Base-by-base conservation (phyloP, 2,888 invertebrate species). In the Cephus runcator region DNA sequence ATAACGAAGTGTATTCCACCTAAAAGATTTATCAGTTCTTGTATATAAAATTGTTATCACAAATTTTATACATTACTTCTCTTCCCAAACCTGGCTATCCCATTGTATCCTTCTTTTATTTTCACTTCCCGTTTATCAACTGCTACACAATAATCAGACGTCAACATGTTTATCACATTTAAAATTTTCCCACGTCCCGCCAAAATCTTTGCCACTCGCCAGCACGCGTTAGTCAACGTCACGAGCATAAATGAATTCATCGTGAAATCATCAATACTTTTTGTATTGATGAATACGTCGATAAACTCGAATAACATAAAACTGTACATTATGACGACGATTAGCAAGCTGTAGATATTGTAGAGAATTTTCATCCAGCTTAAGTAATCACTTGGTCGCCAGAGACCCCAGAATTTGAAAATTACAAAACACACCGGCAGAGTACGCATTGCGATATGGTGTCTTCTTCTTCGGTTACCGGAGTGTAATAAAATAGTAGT, bases 51-150 rank as follows among this genome's bases (percentile, higher is more conserved):
- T 40, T 15, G 4, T 15, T 40, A 40, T 40, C 4, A 40, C 4
- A 40, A 40, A 12, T 4, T 15, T 1, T 15, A 36, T 12, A 12
- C 12, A 15, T 15, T 36, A 36, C 40, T 40, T 15, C 15, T 15
- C 15, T 15, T 15, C 6, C 4, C 40, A 15, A 40, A 40, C 40
- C 40, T 40, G 15, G 40, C 15, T 15, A 15, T 15, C 6, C 6
- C 15, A 15, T 40, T 74, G 69, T 80, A 82, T 77, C 33, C 80
- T 1, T 73, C 9, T 1, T 30, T 79, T 40, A 82, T 80, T 34
- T 80, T 76, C 12, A 68, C 36, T 68, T 82, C 82, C 12, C 78
- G 71, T 2, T n/a, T 3, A 12, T 73, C 79, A 0, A 33, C 56
- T 3, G 36, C 76, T 23, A 76, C 68, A 12, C 80, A 82, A 12